phyloP scores from a whole-genome alignment of 2,113 vertebrate species.

The Calypte anna region DNA sequence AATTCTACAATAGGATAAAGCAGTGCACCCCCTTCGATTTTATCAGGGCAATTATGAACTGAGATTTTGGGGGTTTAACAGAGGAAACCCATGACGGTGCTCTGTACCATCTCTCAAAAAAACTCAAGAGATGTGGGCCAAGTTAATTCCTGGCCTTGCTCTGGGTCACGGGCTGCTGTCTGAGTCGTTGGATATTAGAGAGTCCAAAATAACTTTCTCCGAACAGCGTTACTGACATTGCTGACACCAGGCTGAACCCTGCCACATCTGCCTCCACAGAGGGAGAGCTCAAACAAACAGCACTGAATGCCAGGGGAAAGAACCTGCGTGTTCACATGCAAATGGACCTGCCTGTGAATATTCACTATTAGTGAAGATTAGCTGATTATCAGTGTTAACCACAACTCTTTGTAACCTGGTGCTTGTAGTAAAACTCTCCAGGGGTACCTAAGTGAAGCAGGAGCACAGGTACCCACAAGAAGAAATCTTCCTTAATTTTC shows the following conservation, averaged over 20 bases:
- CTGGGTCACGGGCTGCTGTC: conserved; percentile 1
- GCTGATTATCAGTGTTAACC: neutral
- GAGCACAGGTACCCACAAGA: neutral
- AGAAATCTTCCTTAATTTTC: neutral
- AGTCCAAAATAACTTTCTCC: conserved; percentile 25
- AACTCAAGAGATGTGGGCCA: neutral
- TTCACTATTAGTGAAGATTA: neutral
- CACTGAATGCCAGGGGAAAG: neutral
- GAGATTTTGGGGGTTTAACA: neutral
- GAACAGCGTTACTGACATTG: neutral
- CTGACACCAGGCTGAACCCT: conserved; percentile 1
- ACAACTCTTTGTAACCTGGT: neutral
- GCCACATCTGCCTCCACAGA: conserved; percentile 10
- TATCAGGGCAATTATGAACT: neutral
- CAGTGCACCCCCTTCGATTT: neutral
- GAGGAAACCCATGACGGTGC: neutral
- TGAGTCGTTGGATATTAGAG: neutral
- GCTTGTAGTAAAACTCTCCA: neutral
- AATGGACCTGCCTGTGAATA: neutral
- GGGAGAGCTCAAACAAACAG: neutral
- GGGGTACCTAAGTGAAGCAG: neutral
- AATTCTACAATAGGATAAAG: neutral
- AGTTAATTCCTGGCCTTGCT: neutral
- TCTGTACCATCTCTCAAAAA: neutral
- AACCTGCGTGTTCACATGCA: neutral